phyloP scores from a whole-genome alignment of 2,888 invertebrate genomes.

The Rotaria macrura region DNA sequence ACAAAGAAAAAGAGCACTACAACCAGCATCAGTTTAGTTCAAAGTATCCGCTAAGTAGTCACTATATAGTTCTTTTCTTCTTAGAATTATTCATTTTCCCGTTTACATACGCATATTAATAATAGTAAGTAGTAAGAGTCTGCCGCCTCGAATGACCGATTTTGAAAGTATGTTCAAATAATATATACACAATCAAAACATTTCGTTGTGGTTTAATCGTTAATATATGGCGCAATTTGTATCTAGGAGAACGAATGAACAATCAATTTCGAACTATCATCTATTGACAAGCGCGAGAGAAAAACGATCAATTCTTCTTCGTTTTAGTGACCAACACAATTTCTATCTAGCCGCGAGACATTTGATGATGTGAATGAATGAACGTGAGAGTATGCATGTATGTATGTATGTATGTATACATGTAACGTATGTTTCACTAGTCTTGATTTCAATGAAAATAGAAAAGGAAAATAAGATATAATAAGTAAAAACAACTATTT shows the following conservation, averaged over 20 bases:
- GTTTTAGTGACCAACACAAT: neutral
- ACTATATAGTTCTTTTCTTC: neutral
- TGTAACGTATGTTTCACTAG: neutral
- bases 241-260: neutral
- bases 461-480: neutral
- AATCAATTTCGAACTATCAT: slow-evolving; percentile 3
- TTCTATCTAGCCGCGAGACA: neutral
- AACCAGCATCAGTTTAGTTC: neutral
- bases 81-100: neutral
- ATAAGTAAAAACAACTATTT: neutral
- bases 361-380: neutral
- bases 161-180: neutral
- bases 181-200: neutral
- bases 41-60: neutral
- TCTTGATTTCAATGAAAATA: neutral
- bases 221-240: slow-evolving; percentile 12
- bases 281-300: neutral
- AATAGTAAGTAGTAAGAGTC: neutral
- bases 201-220: neutral
- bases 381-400: neutral
- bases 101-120: neutral
- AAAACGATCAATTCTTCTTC: neutral
- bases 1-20: neutral
- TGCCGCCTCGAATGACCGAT: neutral
- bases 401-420: neutral